phyloP scores from a whole-genome alignment of 2,113 vertebrate species.

The Toxotes jaculatrix region DNA sequence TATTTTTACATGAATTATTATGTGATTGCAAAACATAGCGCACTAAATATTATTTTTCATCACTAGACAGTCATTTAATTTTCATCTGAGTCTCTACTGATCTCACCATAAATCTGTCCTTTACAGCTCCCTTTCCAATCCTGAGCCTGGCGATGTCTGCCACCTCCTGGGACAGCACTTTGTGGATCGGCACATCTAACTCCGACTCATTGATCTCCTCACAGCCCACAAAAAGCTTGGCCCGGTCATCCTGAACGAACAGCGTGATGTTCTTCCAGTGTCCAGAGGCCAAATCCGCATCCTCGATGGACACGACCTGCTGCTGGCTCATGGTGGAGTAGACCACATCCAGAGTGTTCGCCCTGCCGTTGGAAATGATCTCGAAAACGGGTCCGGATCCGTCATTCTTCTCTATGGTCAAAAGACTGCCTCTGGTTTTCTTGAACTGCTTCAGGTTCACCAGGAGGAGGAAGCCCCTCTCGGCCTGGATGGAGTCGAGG shows the following conservation, averaged over 20 bases:
- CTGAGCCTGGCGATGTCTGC: constrained; percentile 88
- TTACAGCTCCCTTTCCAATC: constrained; percentile 91
- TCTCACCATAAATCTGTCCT: constrained; percentile 92
- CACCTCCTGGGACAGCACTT: constrained; percentile 89
- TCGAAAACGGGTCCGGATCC: constrained; percentile 92
- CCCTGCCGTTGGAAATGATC: constrained; percentile 93
- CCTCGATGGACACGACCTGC: constrained; percentile 92
- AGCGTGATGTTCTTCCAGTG: constrained; percentile 97
- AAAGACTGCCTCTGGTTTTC: constrained; percentile 89
- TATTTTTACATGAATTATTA: background rate
- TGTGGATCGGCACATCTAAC: constrained; percentile 92
- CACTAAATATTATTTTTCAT: background rate
- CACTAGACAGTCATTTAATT: background rate
- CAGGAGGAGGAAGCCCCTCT: constrained; percentile 95
- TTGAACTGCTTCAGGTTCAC: constrained; percentile 93
- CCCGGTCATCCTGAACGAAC: constrained; percentile 94
- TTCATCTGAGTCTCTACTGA: background rate
- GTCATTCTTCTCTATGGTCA: constrained; percentile 91
- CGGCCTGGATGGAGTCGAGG: constrained; percentile 91
- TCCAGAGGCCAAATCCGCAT: constrained; percentile 89
- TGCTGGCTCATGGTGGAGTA: constrained; percentile 87
- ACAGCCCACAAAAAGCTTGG: constrained; percentile 94
- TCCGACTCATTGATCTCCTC: constrained; percentile 92
- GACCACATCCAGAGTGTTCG: constrained; percentile 92
- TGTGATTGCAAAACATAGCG: background rate